These are phyloP conservation scores for Drosophila micromelanica DNA, from an alignment of 1,140 invertebrate genomes.

Conservation along the genomic window DNA sequence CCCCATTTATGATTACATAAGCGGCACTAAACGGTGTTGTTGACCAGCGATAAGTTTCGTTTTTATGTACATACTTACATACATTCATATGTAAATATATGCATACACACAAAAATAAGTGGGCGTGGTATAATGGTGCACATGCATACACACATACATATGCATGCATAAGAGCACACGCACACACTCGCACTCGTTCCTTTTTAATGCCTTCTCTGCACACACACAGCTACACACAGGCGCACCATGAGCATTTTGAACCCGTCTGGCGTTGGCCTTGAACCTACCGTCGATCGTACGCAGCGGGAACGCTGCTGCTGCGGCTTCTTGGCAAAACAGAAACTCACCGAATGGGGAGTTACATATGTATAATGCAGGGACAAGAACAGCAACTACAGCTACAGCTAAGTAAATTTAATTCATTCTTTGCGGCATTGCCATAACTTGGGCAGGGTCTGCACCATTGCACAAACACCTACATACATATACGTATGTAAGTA, in stretches of 20 bases:
- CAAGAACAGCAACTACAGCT: slow-evolving; percentile 32
- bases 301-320: slow-evolving; percentile 9
- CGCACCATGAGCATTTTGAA: slow-evolving; percentile 61
- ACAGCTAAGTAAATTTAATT: slow-evolving; percentile 22
- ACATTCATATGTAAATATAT: slow-evolving; percentile 4
- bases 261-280: slow-evolving; percentile 77
- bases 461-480: slow-evolving; percentile 1
- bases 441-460: slow-evolving; percentile 15
- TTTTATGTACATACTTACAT: slow-evolving; percentile 30
- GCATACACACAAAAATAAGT: not conserved
- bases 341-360: slow-evolving; percentile 60
- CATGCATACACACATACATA: not conserved
- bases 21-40: slow-evolving; percentile 39
- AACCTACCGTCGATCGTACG: slow-evolving; percentile 63
- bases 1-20: slow-evolving; percentile 72
- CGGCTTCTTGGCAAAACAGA: slow-evolving; percentile 60
- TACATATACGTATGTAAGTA: not conserved
- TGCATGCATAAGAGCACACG: not conserved
- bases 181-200: not conserved
- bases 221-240: slow-evolving; percentile 4
- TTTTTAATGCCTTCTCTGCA: slow-evolving; percentile 26
- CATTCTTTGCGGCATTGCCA: slow-evolving; percentile 19
- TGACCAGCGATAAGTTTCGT: slow-evolving; percentile 52
- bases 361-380: slow-evolving; percentile 30
- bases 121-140: too few relatives aligned